Base-by-base conservation (phyloP, 1,140 invertebrate genomes). In the Halesus radiatus region DNA sequence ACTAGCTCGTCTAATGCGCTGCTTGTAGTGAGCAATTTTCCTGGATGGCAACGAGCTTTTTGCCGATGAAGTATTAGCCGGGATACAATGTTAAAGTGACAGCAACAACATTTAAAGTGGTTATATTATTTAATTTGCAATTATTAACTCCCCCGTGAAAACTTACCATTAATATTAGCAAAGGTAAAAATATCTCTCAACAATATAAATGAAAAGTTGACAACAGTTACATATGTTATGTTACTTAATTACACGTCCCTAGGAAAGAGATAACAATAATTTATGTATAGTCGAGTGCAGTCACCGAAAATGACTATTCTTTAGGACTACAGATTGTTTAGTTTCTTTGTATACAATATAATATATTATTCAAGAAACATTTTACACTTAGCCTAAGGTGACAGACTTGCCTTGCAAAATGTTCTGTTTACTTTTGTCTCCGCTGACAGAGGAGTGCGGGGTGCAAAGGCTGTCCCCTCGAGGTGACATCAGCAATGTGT, bases 271-370 rank as follows among this genome's bases (percentile, higher is more conserved):
- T 81, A 83, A 83, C 82, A 83, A 83, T 80, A 56, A 76, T 79
- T 76, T 76, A 62, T 50, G 22, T 74, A 78, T 78, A 83, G 79
- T 80, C 81, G 77, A 68, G 66, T 85, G 84, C 84, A 84, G 84
- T 84, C 84, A 83, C 84, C 81, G 68, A 81, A 77, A 80, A 73
- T 82, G 54, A 84, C 81, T 81, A 84, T 81, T 84, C 83, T 84
- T 84, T 84, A 84, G 84, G 81, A 85, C 22, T 77, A 83, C 81
- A 80, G 50, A 76, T 74, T 76, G 72, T 76, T 58, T 68, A 76
- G 80, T 73, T 53, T 77, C 50, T 72, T 60, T 70, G 18, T 60
- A 26, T 52, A 70, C 37, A 45, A 45, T 45, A 32, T 32, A 32
- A 32, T 32, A 45, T 13, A 45, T 45, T 58, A 23, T n/a, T 72